Conservation (phyloP, 2,888 invertebrate species). For the Phorcus lineatus region DNA sequence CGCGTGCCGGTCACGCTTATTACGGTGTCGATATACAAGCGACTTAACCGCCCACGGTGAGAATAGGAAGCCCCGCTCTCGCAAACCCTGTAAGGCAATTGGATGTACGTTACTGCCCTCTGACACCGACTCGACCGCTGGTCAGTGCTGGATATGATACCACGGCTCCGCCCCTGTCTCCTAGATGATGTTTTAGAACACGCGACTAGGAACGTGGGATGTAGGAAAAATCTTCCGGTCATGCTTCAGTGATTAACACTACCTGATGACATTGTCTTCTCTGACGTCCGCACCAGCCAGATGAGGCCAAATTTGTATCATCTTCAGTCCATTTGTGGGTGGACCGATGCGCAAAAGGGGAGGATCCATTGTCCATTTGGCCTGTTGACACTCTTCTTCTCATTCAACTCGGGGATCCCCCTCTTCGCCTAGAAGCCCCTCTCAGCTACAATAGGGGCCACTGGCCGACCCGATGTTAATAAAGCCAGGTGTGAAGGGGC, state of each 20-base stretch:
- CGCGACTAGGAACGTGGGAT: not conserved
- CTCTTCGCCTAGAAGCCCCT: not conserved
- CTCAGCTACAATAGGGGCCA: not conserved
- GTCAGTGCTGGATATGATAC: conserved; percentile 13
- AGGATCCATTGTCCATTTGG: not conserved
- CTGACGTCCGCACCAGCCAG: not conserved
- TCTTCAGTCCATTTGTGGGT: not conserved
- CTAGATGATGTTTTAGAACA: not conserved
- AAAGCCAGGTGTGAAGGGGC: conserved; percentile 12
- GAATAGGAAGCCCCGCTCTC: not conserved
- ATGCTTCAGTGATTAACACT: not conserved
- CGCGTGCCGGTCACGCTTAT: conserved; percentile 8
- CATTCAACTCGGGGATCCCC: not conserved
- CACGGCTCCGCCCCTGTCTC: conserved; percentile 9
- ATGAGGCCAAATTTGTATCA: not conserved
- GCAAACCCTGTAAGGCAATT: not conserved
- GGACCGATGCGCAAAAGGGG: not conserved
- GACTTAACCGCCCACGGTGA: not conserved
- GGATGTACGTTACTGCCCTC: conserved; percentile 1
- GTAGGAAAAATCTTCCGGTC: not conserved
- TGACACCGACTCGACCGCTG: not conserved
- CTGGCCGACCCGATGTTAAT: not conserved
- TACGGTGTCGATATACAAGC: not conserved
- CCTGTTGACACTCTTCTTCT: not conserved
- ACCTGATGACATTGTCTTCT: conserved; percentile 11